phyloP scores from a whole-genome alignment of 2,797 vertebrate genomes.

The Sebastes steindachneri region DNA sequence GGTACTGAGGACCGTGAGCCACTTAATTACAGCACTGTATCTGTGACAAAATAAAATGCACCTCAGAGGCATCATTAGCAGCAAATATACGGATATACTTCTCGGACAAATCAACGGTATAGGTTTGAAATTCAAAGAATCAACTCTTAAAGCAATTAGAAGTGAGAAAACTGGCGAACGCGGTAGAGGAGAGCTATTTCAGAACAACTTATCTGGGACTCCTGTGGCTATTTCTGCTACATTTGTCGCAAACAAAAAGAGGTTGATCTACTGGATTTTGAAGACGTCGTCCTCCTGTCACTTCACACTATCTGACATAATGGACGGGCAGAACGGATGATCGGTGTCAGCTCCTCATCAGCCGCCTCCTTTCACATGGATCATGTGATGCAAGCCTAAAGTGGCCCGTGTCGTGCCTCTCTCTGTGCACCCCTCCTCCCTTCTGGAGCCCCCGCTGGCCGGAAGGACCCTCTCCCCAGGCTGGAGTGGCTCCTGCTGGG shows the following conservation, averaged over 20 bases:
- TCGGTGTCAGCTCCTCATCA: slow-evolving; percentile 79
- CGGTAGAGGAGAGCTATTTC: slow-evolving; percentile 68
- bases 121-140: slow-evolving; percentile 45
- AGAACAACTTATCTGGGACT: slow-evolving; percentile 67
- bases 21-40: slow-evolving; percentile 67
- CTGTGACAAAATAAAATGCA: slow-evolving; percentile 64
- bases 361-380: slow-evolving; percentile 69
- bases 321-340: slow-evolving; percentile 77
- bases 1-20: slow-evolving; percentile 63
- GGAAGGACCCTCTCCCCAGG: slow-evolving; percentile 77
- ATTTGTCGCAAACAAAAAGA: slow-evolving; percentile 84
- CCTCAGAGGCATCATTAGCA: slow-evolving; percentile 64
- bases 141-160: slow-evolving; percentile 54
- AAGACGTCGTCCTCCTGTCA: slow-evolving; percentile 75
- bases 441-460: slow-evolving; percentile 69
- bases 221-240: slow-evolving; percentile 84
- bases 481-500: slow-evolving; percentile 84
- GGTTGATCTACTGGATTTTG: slow-evolving; percentile 70
- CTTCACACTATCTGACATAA: slow-evolving; percentile 80
- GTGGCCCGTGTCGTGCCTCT: slow-evolving; percentile 50
- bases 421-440: slow-evolving; percentile 2
- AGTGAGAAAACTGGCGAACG: slow-evolving; percentile 42
- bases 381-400: slow-evolving; percentile 72
- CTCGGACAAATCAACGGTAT: slow-evolving; percentile 26
- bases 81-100: slow-evolving; percentile 44